Evolutionary conservation across 1,140 invertebrate genomes (phyloP), one percentile per base, ranked within the genome.

Genomic region (Pygmarrhopalites habei): DNA sequence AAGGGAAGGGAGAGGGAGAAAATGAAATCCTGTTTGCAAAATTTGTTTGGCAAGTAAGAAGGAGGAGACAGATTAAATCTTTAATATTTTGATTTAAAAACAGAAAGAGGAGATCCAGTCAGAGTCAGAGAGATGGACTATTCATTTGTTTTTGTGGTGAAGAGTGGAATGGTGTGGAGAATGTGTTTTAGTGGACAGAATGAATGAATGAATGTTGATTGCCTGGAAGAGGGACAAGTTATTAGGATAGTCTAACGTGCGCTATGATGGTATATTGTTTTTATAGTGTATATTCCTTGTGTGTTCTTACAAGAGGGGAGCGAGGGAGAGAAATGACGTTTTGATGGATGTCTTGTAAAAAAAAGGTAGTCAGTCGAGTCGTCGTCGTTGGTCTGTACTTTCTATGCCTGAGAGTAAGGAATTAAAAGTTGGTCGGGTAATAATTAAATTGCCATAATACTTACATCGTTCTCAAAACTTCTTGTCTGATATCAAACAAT

Each of bases 401-500:
- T n/a, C n/a, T 10, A 47, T 47, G 44, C 44, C 44, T 25, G 7
- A 5, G 23, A 52, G 49, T 52, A 15, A 52, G 25, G 49, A 52
- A 52, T 52, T 52, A 52, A 52, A 52, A 17, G 4, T 46, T 23
- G 25, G 39, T 35, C 28, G 23, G 41, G 28, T 43, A 61, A 53
- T 61, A 61, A 61, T 53, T 61, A 53, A 61, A 61, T 43, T 53
- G 49, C 59, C 49, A 52, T 17, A 17, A n/a, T 46, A 46, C 44
- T 10, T 7, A 39, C 35, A n/a, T n/a, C n/a, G n/a, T n/a, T n/a
- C n/a, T n/a, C n/a, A n/a, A n/a, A n/a, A n/a, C n/a, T n/a, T n/a
- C n/a, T n/a, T n/a, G n/a, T n/a, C n/a, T n/a, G n/a, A n/a, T n/a
- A n/a, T n/a, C n/a, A n/a, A n/a, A n/a, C n/a, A n/a, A n/a, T n/a